Conservation (phyloP, 2,113 vertebrate species). For the Pontoporia blainvillei region DNA sequence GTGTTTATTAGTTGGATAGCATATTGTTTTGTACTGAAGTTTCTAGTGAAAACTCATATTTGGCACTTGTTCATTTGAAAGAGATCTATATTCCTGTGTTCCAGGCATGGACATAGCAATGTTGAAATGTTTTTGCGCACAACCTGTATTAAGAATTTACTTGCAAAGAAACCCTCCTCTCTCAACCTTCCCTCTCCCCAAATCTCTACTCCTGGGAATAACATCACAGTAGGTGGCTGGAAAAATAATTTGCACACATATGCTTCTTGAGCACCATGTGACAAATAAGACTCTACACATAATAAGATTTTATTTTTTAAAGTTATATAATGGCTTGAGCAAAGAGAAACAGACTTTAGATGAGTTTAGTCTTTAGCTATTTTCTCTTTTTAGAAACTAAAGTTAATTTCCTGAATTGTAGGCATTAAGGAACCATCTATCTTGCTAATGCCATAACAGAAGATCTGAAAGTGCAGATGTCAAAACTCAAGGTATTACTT, state of each 20-base stretch:
- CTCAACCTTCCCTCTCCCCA: not conserved
- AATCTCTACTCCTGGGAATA: conserved; percentile 1
- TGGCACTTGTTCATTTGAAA: not conserved
- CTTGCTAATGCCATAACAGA: not conserved
- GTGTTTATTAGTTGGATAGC: not conserved
- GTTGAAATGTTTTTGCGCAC: not conserved
- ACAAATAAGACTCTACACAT: conserved; percentile 5
- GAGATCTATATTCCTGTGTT: not conserved
- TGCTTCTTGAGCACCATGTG: not conserved
- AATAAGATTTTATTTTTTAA: not conserved
- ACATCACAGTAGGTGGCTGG: not conserved
- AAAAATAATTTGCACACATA: conserved; percentile 40
- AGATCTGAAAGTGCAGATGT: not conserved
- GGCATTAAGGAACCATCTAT: not conserved
- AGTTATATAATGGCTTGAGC: not conserved
- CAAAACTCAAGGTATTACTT: not conserved
- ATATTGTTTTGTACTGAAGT: not conserved
- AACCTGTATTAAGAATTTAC: conserved; percentile 21
- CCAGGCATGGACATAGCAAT: not conserved
- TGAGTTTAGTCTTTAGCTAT: not conserved
- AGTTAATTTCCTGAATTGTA: not conserved
- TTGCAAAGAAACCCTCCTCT: not conserved
- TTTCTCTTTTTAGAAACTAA: not conserved
- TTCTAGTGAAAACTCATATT: not conserved
- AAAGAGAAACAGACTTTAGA: not conserved